These are phyloP conservation scores for Buceros bicornis DNA, from an alignment of 2,797 vertebrate genomes.

Conservation along the genomic window DNA sequence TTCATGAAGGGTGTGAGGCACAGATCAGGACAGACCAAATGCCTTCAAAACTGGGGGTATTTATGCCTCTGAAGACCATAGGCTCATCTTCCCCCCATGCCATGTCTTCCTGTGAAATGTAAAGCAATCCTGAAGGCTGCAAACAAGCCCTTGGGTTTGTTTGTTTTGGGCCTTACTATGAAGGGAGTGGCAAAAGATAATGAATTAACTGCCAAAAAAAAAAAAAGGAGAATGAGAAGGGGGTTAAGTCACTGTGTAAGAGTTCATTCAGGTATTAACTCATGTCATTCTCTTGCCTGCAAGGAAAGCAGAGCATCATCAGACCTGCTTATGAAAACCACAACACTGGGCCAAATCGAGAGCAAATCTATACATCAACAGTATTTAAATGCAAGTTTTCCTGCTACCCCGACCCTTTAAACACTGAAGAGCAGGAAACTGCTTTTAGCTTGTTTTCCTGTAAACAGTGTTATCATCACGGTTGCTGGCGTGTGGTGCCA, in stretches of 20 bases:
- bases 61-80: background rate
- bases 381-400: background rate
- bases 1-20: background rate
- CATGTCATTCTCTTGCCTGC: background rate
- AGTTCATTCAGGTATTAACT: background rate
- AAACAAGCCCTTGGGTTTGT: background rate
- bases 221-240: background rate
- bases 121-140: background rate
- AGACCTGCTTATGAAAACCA: background rate
- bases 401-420: background rate
- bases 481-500: background rate
- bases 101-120: fast-evolving
- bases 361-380: background rate
- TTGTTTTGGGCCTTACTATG: background rate
- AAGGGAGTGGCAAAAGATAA: background rate
- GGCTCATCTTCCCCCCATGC: background rate
- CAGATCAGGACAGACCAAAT: background rate
- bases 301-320: background rate
- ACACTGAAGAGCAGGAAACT: background rate
- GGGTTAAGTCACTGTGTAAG: background rate
- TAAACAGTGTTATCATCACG: background rate
- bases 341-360: background rate
- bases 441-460: constrained; percentile 4
- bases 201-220: background rate
- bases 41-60: fast-evolving